A percentile compares a stretch with the other conserved stretches of the same genome.
Evolutionary conservation across 2,888 invertebrate genomes (phyloP).

Genomic region (Phalera bucephala): DNA sequence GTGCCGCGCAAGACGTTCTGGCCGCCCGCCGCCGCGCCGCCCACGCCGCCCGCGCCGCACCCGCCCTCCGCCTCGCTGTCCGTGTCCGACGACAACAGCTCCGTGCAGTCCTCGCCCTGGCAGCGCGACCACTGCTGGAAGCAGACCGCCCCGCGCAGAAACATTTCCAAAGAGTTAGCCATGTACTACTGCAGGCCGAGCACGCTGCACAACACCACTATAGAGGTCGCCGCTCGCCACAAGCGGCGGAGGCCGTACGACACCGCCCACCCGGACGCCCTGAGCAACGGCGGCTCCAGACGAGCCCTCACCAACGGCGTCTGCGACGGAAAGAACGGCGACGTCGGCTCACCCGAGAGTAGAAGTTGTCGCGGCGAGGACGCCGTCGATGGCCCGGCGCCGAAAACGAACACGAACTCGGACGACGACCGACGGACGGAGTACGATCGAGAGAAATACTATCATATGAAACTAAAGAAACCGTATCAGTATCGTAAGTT

Average conservation of each 20-base stretch:
- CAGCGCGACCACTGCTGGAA: constrained; percentile 96
- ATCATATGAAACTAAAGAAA: constrained; percentile 79
- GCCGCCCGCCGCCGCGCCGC: constrained; percentile 89
- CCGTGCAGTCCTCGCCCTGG: constrained; percentile 95
- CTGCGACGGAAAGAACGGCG: constrained; percentile 60
- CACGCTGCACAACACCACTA: constrained; percentile 67
- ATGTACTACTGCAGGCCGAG: constrained; percentile 86
- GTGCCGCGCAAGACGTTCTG: constrained; percentile 95
- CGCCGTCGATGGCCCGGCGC: constrained; percentile 49
- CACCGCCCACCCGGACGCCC: constrained; percentile 40
- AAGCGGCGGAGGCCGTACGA: constrained; percentile 88
- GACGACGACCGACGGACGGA: constrained; percentile 62
- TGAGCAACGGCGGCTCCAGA: constrained; percentile 43
- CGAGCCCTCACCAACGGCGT: constrained; percentile 50
- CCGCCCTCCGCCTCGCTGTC: constrained; percentile 90
- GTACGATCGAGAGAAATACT: constrained; percentile 69
- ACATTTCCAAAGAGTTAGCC: constrained; percentile 88
- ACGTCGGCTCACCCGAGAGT: constrained; percentile 44
- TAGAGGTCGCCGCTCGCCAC: constrained; percentile 66
- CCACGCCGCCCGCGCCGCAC: constrained; percentile 74
- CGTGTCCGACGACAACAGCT: constrained; percentile 95
- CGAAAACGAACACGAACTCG: constrained; percentile 37
- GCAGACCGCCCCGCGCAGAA: constrained; percentile 89
- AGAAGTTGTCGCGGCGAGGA: constrained; percentile 50
- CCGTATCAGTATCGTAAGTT: constrained; percentile 78